phyloP scores from a whole-genome alignment of 2,888 invertebrate genomes.

The Melanchra persicariae region DNA sequence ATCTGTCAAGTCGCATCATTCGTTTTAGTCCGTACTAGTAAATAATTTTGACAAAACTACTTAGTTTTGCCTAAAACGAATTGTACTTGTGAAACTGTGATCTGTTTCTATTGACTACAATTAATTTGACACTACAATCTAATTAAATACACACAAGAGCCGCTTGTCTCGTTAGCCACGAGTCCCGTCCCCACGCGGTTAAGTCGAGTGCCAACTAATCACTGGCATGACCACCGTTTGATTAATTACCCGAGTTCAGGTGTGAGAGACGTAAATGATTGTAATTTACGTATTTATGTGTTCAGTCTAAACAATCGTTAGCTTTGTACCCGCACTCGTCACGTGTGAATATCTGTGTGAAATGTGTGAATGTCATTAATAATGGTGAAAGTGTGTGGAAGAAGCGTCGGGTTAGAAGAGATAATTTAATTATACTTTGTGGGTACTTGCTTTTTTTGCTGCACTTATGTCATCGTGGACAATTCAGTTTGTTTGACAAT shows the following conservation, averaged over 20 bases:
- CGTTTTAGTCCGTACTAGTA: neutral
- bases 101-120: neutral
- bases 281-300: conserved; percentile 48
- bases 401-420: neutral
- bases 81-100: too few relatives aligned
- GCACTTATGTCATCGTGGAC: too few relatives aligned
- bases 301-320: conserved; percentile 41
- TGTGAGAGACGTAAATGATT: conserved; percentile 52
- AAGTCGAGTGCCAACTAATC: conserved; percentile 51
- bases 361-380: conserved; percentile 1
- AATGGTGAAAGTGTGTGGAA: conserved; percentile 18
- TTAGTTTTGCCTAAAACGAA: neutral
- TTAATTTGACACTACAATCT: conserved; percentile 8
- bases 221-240: conserved; percentile 39
- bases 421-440: neutral
- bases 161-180: conserved; percentile 37
- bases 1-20: neutral
- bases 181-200: conserved; percentile 41
- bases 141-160: conserved; percentile 36
- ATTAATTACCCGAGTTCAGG: conserved; percentile 59
- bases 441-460: neutral
- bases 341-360: conserved; percentile 17
- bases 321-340: conserved; percentile 22
- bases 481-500: too few relatives aligned
- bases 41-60: neutral